A percentile compares a stretch with the other conserved stretches of the same genome.
Evolutionary conservation across 2,797 vertebrate species (phyloP).

Genomic region (Gallinago nigripennis): DNA sequence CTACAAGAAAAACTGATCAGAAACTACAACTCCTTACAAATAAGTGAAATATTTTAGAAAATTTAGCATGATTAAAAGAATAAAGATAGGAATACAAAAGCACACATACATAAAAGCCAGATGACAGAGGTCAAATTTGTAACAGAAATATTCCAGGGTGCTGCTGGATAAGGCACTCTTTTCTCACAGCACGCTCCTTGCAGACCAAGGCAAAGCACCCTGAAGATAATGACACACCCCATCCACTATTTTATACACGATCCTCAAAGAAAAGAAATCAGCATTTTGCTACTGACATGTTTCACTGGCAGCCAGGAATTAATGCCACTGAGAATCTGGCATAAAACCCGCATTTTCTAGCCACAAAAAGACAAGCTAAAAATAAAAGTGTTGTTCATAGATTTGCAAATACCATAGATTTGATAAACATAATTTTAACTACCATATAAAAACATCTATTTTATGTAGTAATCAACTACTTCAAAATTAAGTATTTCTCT

Average conservation of each 20-base stretch:
- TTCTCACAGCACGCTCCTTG: not conserved
- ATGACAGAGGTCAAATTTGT: not conserved
- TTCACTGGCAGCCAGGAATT: not conserved
- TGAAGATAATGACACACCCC: not conserved
- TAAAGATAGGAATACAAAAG: not conserved
- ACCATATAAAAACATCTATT: not conserved
- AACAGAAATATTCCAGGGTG: not conserved
- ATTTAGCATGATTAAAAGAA: not conserved
- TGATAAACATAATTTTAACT: not conserved
- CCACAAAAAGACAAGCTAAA: not conserved
- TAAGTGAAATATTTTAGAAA: not conserved
- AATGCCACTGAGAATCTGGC: not conserved
- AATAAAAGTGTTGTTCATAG: rapidly evolving
- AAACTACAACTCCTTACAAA: not conserved
- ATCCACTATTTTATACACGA: not conserved
- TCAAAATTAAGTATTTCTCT: conserved; percentile 2
- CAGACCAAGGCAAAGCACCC: not conserved
- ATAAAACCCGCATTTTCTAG: not conserved
- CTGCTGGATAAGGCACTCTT: not conserved
- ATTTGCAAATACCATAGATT: not conserved
- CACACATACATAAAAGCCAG: not conserved
- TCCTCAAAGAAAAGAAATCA: not conserved
- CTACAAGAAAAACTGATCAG: not conserved
- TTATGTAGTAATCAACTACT: not conserved
- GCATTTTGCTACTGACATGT: not conserved